phyloP scores from a whole-genome alignment of 2,797 vertebrate genomes.

The Myripristis murdjan region DNA sequence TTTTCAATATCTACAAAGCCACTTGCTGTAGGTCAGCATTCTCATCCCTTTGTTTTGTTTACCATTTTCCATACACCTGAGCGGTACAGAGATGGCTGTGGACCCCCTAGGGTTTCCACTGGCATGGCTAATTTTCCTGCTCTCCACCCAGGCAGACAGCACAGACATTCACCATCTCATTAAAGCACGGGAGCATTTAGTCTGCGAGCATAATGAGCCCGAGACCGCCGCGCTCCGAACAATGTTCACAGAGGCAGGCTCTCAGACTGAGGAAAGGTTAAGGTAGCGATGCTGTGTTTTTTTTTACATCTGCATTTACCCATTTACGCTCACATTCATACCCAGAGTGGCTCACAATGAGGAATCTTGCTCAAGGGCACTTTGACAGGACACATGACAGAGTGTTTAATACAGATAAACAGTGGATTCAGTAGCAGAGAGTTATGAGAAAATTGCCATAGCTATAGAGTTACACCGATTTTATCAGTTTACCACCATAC shows the following conservation, averaged over 20 bases:
- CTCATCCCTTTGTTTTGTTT: slow-evolving; percentile 35
- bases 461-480: too few species aligned
- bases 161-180: slow-evolving; percentile 56
- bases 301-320: slow-evolving; percentile 10
- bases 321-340: neutral
- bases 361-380: neutral
- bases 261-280: neutral
- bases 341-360: neutral
- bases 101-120: slow-evolving; percentile 60
- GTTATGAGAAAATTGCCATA: too few species aligned
- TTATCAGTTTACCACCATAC: too few species aligned
- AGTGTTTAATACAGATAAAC: too few species aligned
- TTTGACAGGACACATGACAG: neutral
- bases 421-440: too few species aligned
- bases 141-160: slow-evolving; percentile 33
- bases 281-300: slow-evolving; percentile 2
- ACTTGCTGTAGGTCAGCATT: neutral
- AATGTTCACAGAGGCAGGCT: slow-evolving; percentile 41
- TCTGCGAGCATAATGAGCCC: slow-evolving; percentile 43
- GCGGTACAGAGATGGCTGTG: slow-evolving; percentile 1
- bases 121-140: slow-evolving; percentile 52
- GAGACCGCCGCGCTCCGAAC: slow-evolving; percentile 35
- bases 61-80: slow-evolving; percentile 14
- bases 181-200: slow-evolving; percentile 46
- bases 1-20: neutral